Conservation (phyloP, 2,888 invertebrate genomes). For the Spodoptera littoralis region DNA sequence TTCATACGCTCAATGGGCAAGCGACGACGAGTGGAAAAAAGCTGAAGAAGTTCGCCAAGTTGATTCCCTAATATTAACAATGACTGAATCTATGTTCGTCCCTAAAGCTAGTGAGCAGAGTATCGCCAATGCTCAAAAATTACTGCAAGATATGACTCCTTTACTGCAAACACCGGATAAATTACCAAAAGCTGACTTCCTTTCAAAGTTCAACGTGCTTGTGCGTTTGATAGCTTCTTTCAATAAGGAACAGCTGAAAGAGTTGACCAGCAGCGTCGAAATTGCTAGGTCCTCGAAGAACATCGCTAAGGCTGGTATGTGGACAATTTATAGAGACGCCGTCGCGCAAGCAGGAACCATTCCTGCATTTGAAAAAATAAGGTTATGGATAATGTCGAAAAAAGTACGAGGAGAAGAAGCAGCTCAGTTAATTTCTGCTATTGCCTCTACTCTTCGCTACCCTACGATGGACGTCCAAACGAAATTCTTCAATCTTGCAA, state of each 20-base stretch:
- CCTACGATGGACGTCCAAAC: conserved; percentile 90
- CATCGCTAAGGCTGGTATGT: conserved; percentile 80
- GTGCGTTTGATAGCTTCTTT: conserved; percentile 88
- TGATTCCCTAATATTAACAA: conserved; percentile 87
- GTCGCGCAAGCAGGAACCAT: conserved; percentile 91
- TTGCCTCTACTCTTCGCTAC: conserved; percentile 86
- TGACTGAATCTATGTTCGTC: conserved; percentile 63
- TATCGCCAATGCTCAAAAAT: conserved; percentile 77
- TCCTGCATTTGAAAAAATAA: conserved; percentile 90
- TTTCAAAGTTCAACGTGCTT: conserved; percentile 90
- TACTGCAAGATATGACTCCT: conserved; percentile 88
- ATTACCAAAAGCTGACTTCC: conserved; percentile 87
- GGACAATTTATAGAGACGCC: conserved; percentile 91
- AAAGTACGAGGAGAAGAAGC: conserved; percentile 89
- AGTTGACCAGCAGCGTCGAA: conserved; percentile 86
- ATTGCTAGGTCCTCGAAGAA: conserved; percentile 74
- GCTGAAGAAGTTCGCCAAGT: conserved; percentile 78
- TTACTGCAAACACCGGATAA: conserved; percentile 88
- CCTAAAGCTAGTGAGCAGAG: conserved; percentile 69
- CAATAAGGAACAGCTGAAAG: conserved; percentile 88
- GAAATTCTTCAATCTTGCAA: conserved; percentile 88
- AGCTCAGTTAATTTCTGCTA: conserved; percentile 86
- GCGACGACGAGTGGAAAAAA: conserved; percentile 75
- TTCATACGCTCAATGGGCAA: conserved; percentile 67
- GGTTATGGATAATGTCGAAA: conserved; percentile 87